Evolutionary conservation across 1,140 invertebrate species (phyloP).

Genomic region (Drosophila nebulosa): DNA sequence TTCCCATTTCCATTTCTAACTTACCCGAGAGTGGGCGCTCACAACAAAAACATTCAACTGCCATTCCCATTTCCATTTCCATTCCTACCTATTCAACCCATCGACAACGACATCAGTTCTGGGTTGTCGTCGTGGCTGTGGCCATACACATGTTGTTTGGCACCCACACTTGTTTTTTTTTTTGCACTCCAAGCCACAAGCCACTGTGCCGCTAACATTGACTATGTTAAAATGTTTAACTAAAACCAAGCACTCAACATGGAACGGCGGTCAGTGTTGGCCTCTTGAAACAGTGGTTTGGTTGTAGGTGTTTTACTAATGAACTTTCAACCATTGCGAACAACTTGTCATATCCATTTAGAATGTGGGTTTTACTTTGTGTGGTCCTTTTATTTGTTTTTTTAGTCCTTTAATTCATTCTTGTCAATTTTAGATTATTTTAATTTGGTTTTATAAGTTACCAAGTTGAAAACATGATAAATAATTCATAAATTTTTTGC

Average conservation of each 20-base stretch:
- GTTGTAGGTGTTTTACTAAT: conserved; percentile 1
- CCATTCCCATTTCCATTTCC: neutral
- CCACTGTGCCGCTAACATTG: neutral
- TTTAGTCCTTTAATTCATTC: too few species aligned
- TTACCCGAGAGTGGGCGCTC: conserved; percentile 45
- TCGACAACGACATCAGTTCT: conserved; percentile 43
- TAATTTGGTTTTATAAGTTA: too few species aligned
- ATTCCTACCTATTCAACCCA: conserved; percentile 25
- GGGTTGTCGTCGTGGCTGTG: conserved; percentile 47
- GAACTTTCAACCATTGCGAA: too few species aligned
- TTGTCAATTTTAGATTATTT: too few species aligned
- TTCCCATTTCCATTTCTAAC: conserved; percentile 26
- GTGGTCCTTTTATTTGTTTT: too few species aligned
- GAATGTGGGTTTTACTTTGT: too few species aligned
- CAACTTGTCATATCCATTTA: too few species aligned
- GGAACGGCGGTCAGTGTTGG: conserved; percentile 21
- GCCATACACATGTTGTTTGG: conserved; percentile 69
- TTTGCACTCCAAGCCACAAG: conserved; percentile 3
- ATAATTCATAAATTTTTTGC: too few species aligned
- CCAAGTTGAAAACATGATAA: too few species aligned
- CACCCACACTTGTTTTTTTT: conserved; percentile 58
- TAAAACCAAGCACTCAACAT: conserved; percentile 24
- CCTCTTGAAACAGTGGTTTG: conserved; percentile 26
- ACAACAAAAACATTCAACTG: conserved; percentile 39
- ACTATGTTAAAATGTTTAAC: conserved; percentile 18